phyloP scores from a whole-genome alignment of 2,888 invertebrate genomes.

The Amiota minor region DNA sequence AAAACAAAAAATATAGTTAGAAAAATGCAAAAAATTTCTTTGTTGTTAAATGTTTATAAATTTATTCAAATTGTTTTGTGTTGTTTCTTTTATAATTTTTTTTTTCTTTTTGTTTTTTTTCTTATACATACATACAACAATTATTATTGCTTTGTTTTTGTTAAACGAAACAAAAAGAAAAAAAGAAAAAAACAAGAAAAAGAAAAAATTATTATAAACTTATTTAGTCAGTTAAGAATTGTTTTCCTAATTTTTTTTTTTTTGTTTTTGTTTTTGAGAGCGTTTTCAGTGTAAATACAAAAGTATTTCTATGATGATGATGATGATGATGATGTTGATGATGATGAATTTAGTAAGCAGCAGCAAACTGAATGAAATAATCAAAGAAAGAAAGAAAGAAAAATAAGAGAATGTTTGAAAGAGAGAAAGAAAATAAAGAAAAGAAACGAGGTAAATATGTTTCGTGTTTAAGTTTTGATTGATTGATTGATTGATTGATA shows the following conservation, averaged over 20 bases:
- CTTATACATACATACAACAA: background rate
- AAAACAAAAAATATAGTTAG: too few species aligned
- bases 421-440: constrained; percentile 27
- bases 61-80: too few species aligned
- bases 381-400: constrained; percentile 28
- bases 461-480: background rate
- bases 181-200: too few species aligned
- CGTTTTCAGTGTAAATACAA: constrained; percentile 34
- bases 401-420: constrained; percentile 20
- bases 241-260: constrained; percentile 16
- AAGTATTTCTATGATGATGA: background rate
- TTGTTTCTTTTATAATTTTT: too few species aligned
- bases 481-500: background rate
- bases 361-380: constrained; percentile 18
- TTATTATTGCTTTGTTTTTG: constrained; percentile 31
- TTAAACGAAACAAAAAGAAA: constrained; percentile 31
- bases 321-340: too few species aligned
- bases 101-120: background rate
- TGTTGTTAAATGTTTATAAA: background rate
- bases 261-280: constrained; percentile 13
- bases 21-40: too few species aligned
- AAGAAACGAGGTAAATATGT: constrained; percentile 28
- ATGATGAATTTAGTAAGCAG: constrained; percentile 29
- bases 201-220: background rate
- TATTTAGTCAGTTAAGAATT: background rate